phyloP scores from a whole-genome alignment of 2,888 invertebrate species.

The Teleiodes luculella region DNA sequence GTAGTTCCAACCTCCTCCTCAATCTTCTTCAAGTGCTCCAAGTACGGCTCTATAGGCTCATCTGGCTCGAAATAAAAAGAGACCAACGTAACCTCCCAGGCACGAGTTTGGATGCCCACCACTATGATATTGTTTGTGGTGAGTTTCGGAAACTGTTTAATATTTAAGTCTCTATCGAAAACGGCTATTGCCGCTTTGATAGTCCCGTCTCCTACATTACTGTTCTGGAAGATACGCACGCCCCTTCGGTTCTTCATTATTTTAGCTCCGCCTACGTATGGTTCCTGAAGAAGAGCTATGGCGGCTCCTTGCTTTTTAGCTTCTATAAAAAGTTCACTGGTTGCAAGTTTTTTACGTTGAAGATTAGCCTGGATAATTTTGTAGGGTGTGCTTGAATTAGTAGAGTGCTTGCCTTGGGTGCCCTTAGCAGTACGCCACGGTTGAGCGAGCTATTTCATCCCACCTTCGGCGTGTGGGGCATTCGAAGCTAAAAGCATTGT shows the following conservation, averaged over 20 bases:
- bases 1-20: conserved; percentile 9
- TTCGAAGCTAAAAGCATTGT: too few relatives aligned
- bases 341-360: background rate
- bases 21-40: background rate
- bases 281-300: background rate
- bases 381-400: background rate
- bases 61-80: background rate
- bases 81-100: background rate
- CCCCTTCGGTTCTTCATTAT: too few relatives aligned
- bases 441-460: background rate
- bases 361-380: background rate
- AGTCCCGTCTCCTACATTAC: too few relatives aligned
- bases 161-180: too few relatives aligned
- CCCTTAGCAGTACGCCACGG: background rate
- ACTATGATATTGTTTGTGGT: background rate
- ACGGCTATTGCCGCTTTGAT: too few relatives aligned
- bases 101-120: background rate
- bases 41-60: conserved; percentile 10
- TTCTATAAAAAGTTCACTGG: background rate
- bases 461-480: too few relatives aligned
- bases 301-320: background rate
- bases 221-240: too few relatives aligned
- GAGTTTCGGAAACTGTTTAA: too few relatives aligned
- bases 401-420: background rate
- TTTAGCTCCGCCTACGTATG: background rate